Evolutionary conservation across 2,888 invertebrate genomes (phyloP), one percentile per base, ranked within the genome.

Genomic region (Tetragnatha montana): DNA sequence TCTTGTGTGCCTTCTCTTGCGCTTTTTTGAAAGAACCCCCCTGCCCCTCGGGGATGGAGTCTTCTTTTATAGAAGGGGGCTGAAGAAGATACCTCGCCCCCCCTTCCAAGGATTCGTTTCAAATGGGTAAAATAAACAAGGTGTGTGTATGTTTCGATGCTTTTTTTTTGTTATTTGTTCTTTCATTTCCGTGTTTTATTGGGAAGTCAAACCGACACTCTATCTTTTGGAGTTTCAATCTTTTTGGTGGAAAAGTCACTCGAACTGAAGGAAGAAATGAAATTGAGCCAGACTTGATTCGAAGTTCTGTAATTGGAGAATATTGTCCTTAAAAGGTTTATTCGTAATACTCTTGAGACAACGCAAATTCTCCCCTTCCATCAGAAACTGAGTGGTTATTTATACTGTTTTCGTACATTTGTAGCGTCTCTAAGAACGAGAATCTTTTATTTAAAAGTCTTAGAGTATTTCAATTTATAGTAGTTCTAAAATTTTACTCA

Each of bases 91-190:
- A 51, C 60, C 68, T 83, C 75, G 73, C 71, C 73, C 60, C 60
- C 60, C 8, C 19, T n/a, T 35, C 81, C 21, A 8, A 69, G 22
- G 71, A 83, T 88, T 71, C 68, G 6, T 73, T 83, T 49, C 69
- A 88, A 82, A 88, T 88, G 69, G 84, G 84, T 88, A 88, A 84
- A 84, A 75, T 80, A 88, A 84, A 88, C 88, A 88, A 84, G 68
- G 21, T 35, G 35, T 74, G 50, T 73, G 50, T 50, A 21, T 21
- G 71, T 50, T 76, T 81, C 19, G 10, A 21, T 17, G 22, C 49
- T 71, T 70, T 22, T 21, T n/a, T 83, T 49, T 69, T 49, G 1
- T 75, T 75, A 75, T n/a, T 75, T 35, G 17, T 75, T 47, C 35
- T 84, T 76, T 84, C 49, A 14, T 49, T 49, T 83, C 21, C 47